phyloP scores from a whole-genome alignment of 2,888 invertebrate genomes.

The Xestia xanthographa region DNA sequence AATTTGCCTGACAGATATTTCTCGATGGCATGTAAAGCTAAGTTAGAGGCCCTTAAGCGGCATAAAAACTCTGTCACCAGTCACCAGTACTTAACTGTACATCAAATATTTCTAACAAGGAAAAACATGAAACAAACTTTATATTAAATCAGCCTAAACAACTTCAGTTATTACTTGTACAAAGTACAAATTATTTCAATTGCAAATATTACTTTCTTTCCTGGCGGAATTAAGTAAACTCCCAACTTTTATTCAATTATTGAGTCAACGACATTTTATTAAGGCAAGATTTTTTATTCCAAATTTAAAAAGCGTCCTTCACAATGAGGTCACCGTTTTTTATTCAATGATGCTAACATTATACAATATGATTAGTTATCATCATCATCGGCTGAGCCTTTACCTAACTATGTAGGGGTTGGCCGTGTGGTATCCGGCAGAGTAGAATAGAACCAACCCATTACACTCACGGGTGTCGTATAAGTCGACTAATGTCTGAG shows the following conservation, averaged over 20 bases:
- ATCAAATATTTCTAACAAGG: neutral
- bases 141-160: neutral
- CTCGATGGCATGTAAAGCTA: too few species aligned
- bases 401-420: neutral
- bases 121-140: neutral
- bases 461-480: too few species aligned
- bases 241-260: slow-evolving; percentile 17
- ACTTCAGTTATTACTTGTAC: neutral
- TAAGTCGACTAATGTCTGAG: too few species aligned
- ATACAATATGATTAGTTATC: neutral
- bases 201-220: slow-evolving; percentile 5
- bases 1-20: too few species aligned
- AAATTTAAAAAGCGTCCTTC: neutral
- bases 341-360: neutral
- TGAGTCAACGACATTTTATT: slow-evolving; percentile 1
- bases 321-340: neutral
- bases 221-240: slow-evolving; percentile 12
- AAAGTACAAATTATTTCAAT: slow-evolving; percentile 1
- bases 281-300: neutral
- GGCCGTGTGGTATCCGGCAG: too few species aligned
- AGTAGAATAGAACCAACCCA: too few species aligned
- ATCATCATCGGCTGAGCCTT: neutral
- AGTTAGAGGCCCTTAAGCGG: too few species aligned
- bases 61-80: too few species aligned
- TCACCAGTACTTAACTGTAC: too few species aligned